Evolutionary conservation across 2,888 invertebrate species (phyloP), one percentile per base, ranked within the genome.

Genomic region (Philereme vetulata): DNA sequence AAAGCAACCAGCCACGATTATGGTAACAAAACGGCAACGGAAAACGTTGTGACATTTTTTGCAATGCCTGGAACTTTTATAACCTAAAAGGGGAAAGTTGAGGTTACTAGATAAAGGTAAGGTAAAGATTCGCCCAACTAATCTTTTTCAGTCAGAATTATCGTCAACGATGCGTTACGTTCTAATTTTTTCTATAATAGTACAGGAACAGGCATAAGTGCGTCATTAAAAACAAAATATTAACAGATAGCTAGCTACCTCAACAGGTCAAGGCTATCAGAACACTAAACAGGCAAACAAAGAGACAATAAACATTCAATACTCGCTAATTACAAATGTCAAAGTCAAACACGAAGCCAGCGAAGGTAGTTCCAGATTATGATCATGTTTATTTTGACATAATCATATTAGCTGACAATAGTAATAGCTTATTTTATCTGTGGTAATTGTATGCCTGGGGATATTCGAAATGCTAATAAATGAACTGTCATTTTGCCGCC

Each of bases 381-480:
- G 75, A 82, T 82, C 81, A 66, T 72, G 72, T 76, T 80, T 82
- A 80, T 73, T 71, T 71, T 68, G 72, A 74, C 75, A 74, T 80
- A 81, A 82, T 83, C 77, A 72, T 71, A 76, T 80, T 79, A 80
- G 58, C 67, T 74, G 70, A 82, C 83, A 81, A 82, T 78, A 64
- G 75, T 71, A 72, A 70, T 72, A 72, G 72, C 67, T 44, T 44
- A 36, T 46, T 49, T 60, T 46, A 55, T 53, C 45, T 62, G 61
- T 59, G 45, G 65, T 56, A 40, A 53, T 62, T 64, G 60, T 68
- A 66, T 66, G 74, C 75, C 73, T 63, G 71, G 64, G 70, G 73
- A 69, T 79, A 7, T 36, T 36, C 35, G 35, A 5, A 6, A 79
- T 78, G 76, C 73, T 77, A 76, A 80, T 82, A 78, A 81, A 80